Conservation (phyloP, 37 sponge, comb jelly and placozoan genomes). For the Beroe forskalii region DNA sequence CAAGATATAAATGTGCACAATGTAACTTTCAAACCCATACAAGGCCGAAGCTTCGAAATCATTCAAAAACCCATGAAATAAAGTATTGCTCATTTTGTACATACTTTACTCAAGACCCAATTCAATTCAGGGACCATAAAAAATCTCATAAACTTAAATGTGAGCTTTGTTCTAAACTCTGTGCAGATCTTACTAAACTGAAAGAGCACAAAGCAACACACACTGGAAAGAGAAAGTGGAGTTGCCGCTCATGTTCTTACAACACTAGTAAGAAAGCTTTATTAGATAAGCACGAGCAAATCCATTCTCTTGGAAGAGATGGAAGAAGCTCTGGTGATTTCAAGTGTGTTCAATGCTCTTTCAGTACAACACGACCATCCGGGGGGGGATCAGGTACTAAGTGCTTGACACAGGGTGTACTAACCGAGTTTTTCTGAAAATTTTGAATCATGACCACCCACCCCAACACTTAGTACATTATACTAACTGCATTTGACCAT, state of each 20-base stretch:
- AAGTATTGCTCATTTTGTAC: slow-evolving; percentile 25
- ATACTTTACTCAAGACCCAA: not conserved
- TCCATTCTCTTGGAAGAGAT: not conserved
- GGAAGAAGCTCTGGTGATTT: not conserved
- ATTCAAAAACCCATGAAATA: not conserved
- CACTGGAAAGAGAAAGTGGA: slow-evolving; percentile 7
- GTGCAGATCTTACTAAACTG: not conserved
- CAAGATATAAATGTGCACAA: not conserved
- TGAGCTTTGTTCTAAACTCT: not conserved
- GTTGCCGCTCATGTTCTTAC: not conserved
- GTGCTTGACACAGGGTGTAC: too few species aligned
- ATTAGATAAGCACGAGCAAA: not conserved
- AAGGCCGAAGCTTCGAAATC: slow-evolving; percentile 23
- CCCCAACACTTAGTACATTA: too few species aligned
- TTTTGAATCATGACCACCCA: too few species aligned
- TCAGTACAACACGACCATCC: not conserved
- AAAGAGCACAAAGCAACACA: not conserved
- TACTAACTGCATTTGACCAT: too few species aligned
- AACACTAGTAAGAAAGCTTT: not conserved
- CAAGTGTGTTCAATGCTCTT: not conserved
- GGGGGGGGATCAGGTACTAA: too few species aligned
- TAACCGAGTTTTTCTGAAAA: too few species aligned
- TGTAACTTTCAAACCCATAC: not conserved
- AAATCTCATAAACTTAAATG: slow-evolving; percentile 43
- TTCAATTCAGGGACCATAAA: not conserved